Evolutionary conservation across 2,113 vertebrate genomes (phyloP).

Genomic region (Pogona vitticeps): DNA sequence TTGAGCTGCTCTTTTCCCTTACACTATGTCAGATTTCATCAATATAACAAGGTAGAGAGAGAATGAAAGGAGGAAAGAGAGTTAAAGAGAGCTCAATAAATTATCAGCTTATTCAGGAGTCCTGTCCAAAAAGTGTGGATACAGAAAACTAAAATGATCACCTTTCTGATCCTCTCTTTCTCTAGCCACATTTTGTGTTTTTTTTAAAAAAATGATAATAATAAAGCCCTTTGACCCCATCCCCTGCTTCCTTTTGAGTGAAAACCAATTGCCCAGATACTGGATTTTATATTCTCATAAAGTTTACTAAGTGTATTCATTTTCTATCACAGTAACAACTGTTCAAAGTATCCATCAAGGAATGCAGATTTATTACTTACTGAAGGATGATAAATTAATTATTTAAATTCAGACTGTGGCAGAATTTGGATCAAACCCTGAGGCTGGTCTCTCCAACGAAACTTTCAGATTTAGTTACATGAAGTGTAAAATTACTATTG

Average conservation of each 20-base stretch:
- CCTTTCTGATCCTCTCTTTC: not conserved
- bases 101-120: not conserved
- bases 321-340: not conserved
- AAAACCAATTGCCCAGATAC: not conserved
- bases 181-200: not conserved
- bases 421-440: not conserved
- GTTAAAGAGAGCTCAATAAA: slow-evolving; percentile 20
- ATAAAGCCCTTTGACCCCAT: not conserved
- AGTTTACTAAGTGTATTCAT: not conserved
- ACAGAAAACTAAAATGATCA: slow-evolving; percentile 13
- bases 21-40: not conserved
- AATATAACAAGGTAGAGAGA: not conserved
- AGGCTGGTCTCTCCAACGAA: not conserved
- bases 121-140: not conserved
- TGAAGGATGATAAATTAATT: not conserved
- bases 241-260: slow-evolving; percentile 6
- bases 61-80: not conserved
- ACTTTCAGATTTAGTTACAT: not conserved
- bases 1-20: slow-evolving; percentile 50
- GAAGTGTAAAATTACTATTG: not conserved
- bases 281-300: not conserved
- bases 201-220: not conserved
- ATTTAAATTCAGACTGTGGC: not conserved
- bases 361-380: not conserved
- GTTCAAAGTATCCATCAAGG: not conserved